phyloP scores from a whole-genome alignment of 2,113 vertebrate species.

The Dicentrarchus labrax region DNA sequence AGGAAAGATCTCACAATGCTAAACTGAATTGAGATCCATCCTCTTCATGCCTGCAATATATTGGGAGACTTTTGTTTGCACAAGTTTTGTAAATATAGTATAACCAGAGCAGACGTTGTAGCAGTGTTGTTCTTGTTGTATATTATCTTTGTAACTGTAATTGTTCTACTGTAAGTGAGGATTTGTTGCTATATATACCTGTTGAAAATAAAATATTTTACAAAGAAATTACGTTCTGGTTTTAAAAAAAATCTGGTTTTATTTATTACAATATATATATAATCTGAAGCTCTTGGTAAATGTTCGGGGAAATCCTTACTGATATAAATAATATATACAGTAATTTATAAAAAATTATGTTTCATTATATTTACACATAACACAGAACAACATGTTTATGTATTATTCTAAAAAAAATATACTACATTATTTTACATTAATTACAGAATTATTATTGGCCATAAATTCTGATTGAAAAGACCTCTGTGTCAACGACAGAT shows the following conservation, averaged over 20 bases:
- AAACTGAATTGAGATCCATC: conserved; percentile 18
- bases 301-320: neutral
- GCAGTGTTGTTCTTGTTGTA: conserved; percentile 52
- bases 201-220: conserved; percentile 34
- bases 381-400: neutral
- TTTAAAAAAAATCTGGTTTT: conserved; percentile 27
- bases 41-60: neutral
- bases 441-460: conserved; percentile 1
- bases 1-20: neutral
- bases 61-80: conserved; percentile 48
- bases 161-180: neutral
- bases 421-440: conserved; percentile 38
- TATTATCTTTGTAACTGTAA: conserved; percentile 14
- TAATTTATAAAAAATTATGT: conserved; percentile 19
- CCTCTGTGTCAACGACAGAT: neutral
- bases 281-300: neutral
- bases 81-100: conserved; percentile 57
- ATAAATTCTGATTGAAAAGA: neutral
- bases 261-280: conserved; percentile 49
- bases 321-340: conserved; percentile 61
- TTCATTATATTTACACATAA: conserved; percentile 45
- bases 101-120: conserved; percentile 70
- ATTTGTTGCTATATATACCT: conserved; percentile 18
- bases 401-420: conserved; percentile 22
- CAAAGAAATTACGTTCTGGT: conserved; percentile 57